Conservation (phyloP, 2,797 vertebrate species). For the Eidolon dupreanum region DNA sequence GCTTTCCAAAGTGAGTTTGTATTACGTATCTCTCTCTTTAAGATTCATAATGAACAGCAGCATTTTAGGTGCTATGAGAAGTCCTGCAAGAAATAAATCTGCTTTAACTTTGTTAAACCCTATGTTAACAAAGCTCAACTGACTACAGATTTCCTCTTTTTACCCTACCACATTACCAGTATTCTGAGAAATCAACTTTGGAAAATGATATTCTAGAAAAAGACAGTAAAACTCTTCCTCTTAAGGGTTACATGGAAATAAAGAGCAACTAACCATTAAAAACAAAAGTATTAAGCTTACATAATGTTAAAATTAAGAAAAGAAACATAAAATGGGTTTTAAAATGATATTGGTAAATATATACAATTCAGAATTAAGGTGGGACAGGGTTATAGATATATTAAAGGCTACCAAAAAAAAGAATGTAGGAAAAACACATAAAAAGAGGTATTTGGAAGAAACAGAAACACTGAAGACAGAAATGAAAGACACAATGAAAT, state of each 20-base stretch:
- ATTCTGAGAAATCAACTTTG: not conserved
- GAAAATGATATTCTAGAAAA: slow-evolving; percentile 17
- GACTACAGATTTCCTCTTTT: not conserved
- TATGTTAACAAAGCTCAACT: not conserved
- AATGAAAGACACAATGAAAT: not conserved
- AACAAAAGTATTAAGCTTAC: not conserved
- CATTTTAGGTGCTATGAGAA: not conserved
- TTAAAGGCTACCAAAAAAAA: not conserved
- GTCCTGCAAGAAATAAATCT: not conserved
- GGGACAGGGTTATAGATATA: not conserved
- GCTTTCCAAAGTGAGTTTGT: slow-evolving; percentile 11
- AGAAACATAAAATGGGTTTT: not conserved
- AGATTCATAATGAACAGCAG: not conserved
- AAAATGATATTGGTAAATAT: slow-evolving; percentile 5
- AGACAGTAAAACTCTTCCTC: not conserved
- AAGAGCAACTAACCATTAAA: not conserved
- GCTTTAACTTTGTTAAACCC: not conserved
- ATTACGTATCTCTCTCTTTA: not conserved
- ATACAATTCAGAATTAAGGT: not conserved
- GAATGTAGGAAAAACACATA: not conserved
- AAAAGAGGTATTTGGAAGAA: not conserved
- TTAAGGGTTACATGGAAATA: not conserved
- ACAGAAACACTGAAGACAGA: not conserved
- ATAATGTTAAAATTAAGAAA: not conserved
- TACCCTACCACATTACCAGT: not conserved